Evolutionary conservation across 2,888 invertebrate genomes (phyloP).

Genomic region (Furcula furcula): DNA sequence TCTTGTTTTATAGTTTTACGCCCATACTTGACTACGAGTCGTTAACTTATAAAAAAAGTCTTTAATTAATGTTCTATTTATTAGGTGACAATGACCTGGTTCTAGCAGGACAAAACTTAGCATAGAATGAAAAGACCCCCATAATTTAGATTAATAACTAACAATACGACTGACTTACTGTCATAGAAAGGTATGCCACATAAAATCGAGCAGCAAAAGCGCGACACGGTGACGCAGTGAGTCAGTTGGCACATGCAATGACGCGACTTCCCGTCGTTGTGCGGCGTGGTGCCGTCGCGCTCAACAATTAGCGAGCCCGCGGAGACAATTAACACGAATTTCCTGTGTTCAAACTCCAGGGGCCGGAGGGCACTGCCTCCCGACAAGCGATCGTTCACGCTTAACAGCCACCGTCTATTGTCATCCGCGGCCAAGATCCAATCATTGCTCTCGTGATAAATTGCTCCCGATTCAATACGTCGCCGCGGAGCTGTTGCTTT

Average conservation of each 20-base stretch:
- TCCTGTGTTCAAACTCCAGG: constrained; percentile 67
- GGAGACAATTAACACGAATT: constrained; percentile 74
- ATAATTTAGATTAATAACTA: no score
- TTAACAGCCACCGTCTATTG: constrained; percentile 32
- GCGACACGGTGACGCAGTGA: constrained; percentile 4
- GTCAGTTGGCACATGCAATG: constrained; percentile 33
- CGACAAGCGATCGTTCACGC: constrained; percentile 37
- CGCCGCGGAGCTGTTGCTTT: neutral
- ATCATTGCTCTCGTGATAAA: constrained; percentile 3
- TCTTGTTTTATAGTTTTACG: no score
- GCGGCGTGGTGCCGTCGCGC: constrained; percentile 60
- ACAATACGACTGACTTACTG: no score
- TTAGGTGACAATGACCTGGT: no score
- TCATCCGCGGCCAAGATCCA: constrained; percentile 13
- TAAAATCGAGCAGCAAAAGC: neutral
- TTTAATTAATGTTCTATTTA: no score
- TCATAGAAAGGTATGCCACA: neutral
- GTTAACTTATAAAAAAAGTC: no score
- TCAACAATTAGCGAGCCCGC: constrained; percentile 68
- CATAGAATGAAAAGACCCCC: no score
- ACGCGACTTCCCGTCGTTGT: constrained; percentile 51
- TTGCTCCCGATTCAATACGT: neutral
- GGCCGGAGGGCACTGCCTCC: constrained; percentile 56
- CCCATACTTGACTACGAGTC: no score
- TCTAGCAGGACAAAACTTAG: no score